Evolutionary conservation across 2,888 invertebrate genomes (phyloP), one percentile per base, ranked within the genome.

Genomic region (Rhingia rostrata): DNA sequence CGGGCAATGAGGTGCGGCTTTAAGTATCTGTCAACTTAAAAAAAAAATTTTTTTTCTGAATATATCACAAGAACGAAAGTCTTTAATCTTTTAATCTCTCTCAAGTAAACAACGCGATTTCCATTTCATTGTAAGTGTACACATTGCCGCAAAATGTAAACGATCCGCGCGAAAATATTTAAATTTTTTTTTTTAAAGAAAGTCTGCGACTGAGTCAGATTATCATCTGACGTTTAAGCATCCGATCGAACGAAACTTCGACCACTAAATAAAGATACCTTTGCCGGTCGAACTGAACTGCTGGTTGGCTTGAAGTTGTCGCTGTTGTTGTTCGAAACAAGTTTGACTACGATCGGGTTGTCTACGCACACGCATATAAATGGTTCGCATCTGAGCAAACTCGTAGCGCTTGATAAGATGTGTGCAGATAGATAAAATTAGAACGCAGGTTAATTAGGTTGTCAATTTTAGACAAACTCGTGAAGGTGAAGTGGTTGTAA

Each of bases 181-280:
- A 35, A 41, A 53, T 14, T 22, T 22, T 22, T 22, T n/a, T 22
- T 22, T n/a, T 22, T 9, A 54, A 56, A 43, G 43, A 35, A 54
- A 61, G 54, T 53, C 10, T 7, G 14, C 6, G 6, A 39, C 9
- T n/a, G 53, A 2, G 7, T n/a, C 10, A 12, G 51, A 33, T 49
- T 9, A 32, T n/a, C 33, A 4, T 39, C 39, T 37, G 2, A 43
- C 43, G 66, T 33, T 32, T 6, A 4, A 37, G 14, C 30, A 66
- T 60, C 53, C 37, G 60, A 47, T 54, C 67, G 22, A 53, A 32
- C 47, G 45, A 43, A 67, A 61, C 61, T 69, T 61, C 39, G 4
- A 47, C 22, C 10, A 12, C n/a, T 10, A 61, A 77, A 56, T 69
- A 69, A 61, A 30, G 49, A 49, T 45, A 54, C 60, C 45, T 61